Evolutionary conservation across 2,888 invertebrate species (phyloP), one percentile per base, ranked within the genome.

Genomic region (Megamerina dolium): DNA sequence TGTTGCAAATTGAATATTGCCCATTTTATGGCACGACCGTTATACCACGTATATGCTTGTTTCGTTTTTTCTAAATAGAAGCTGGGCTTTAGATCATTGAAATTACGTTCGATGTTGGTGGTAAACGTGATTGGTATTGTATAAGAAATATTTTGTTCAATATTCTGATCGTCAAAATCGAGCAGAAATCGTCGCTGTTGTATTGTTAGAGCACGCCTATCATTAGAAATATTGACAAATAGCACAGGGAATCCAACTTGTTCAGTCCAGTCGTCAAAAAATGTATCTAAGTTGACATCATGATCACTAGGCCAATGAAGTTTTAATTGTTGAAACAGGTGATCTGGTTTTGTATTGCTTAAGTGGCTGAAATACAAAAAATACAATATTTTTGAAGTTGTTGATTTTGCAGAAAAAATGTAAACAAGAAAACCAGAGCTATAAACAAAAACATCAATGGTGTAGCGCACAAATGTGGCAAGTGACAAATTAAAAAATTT

Each of bases 211-310:
- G 17, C 31, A 0, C 26, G 33, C 1, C 50, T 42, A 3, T 53
- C 45, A 3, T 27, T 4, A 2, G 18, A 37, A 1, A 51, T 20
- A 2, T 38, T 54, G 2, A 83, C 79, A 1, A 63, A 74, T 1
- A 85, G 64, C 2, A 83, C 72, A 0, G 85, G 86, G 55, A 77
- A 83, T 0, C 84, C 83, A 8, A 76, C 68, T 54, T 82, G 77
- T 33, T 75, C 74, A 10, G 83, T 79, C 83, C 84, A 87, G 4
- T 79, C 79, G 48, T 72, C 68, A n/a, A 69, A 57, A 14, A 70
- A 60, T 12, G 53, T 34, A 26, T 53, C 43, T 18, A 64, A 49
- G 17, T 74, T 57, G 2, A 75, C 66, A 0, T 43, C 18, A 5
- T 45, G 49, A 1, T 62, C 5, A 0, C n/a, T 57, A 1, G 66